Conservation (phyloP, 2,113 vertebrate genomes). For the Odobenus rosmarus region DNA sequence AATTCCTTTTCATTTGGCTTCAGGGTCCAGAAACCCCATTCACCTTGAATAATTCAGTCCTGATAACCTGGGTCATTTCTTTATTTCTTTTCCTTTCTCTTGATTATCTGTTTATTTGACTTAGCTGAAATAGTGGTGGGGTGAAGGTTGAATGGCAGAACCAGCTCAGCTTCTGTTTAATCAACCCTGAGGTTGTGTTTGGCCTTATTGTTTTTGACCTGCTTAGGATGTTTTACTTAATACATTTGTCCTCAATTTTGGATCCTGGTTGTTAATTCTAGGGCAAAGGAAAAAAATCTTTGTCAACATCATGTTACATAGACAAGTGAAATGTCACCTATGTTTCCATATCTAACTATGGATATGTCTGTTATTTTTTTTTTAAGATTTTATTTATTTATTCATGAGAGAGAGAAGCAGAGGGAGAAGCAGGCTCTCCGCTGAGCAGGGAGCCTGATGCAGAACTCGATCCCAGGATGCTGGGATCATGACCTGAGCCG, state of each 20-base stretch:
- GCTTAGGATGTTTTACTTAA: background rate
- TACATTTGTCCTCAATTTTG: background rate
- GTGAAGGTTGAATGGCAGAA: background rate
- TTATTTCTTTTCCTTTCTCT: background rate
- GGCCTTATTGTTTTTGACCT: background rate
- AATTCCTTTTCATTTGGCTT: background rate
- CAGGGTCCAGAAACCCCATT: background rate
- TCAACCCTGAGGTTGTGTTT: background rate
- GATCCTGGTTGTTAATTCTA: background rate
- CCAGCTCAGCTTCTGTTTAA: background rate
- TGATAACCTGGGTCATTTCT: background rate
- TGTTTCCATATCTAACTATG: background rate
- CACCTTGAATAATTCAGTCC: background rate
- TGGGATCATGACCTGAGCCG: too few species aligned
- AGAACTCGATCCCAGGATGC: too few species aligned
- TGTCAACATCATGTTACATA: background rate
- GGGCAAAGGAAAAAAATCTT: background rate
- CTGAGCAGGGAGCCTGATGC: too few species aligned
- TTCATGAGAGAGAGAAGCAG: too few species aligned
- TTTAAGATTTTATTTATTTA: too few species aligned
- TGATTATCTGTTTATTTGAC: background rate
- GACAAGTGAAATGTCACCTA: background rate
- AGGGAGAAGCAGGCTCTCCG: too few species aligned
- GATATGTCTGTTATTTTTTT: background rate
- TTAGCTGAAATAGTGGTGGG: background rate